Base-by-base conservation (phyloP, 37 sponge, comb jelly and placozoan genomes). In the Beroe ovata region DNA sequence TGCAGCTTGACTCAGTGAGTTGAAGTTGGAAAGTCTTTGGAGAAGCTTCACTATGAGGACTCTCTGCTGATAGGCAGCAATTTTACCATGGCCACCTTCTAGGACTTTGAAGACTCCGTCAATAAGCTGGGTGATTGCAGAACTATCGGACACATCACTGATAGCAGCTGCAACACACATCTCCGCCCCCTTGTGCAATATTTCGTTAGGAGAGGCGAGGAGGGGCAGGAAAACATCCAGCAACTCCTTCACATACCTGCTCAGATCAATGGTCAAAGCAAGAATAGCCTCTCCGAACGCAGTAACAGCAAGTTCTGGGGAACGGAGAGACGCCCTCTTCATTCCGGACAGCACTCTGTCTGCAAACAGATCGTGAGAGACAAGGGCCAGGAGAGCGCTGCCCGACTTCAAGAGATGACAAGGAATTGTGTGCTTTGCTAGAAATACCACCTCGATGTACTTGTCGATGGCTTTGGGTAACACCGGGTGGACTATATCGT, bases 371-470 rank as follows among this genome's bases (percentile, higher is more conserved):
- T 77, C 84, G 33, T 77, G 84, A 3, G 84, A 77, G 84, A 42
- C 25, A 40, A 42, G 84, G 54, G 84, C 35, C 3, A 77, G 4
- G 36, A 77, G 20, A 35, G 42, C 23, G 38, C 84, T 77, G 54
- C 36, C 84, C 26, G 84, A 42, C 22, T 35, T 42, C 54, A 33
- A 11, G 25, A 77, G 21, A 41, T 77, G 84, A 14, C 36, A 35
- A 18, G 26, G 84, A 42, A 42, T 77, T 22, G 35, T 8, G 0
- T 36, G 26, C 25, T 77, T 77, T 16, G 84, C 84, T n/a, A 77
- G 84, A 23, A 77, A 77, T 54, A 77, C 1, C 26, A 77, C 84
- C 84, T 77, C 84, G 11, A 77, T 54, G 41, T 40, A 77, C 84
- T 77, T 77, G 33, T 77, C 84, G 25, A 77, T 23, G 21, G 54